phyloP scores from a whole-genome alignment of 2,888 invertebrate genomes.

The Torymus aiolomorphi region DNA sequence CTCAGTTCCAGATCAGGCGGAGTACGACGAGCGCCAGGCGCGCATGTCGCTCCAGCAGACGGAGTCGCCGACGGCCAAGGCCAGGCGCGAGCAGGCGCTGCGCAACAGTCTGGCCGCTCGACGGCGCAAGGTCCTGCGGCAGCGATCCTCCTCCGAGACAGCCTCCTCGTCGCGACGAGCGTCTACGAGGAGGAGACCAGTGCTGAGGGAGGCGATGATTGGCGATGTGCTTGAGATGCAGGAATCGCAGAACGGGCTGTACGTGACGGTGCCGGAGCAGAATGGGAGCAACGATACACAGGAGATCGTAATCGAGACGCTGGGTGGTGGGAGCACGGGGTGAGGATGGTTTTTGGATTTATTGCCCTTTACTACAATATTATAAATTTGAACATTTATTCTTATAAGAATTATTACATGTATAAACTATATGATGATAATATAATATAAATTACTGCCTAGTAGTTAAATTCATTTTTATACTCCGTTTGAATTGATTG shows the following conservation, averaged over 20 bases:
- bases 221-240: conserved; percentile 67
- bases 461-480: too few relatives aligned
- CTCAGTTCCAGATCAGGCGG: conserved; percentile 39
- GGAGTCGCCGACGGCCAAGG: conserved; percentile 67
- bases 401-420: too few relatives aligned
- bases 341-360: conserved; percentile 9
- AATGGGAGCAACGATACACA: conserved; percentile 51
- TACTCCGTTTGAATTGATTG: too few relatives aligned
- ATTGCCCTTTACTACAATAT: too few relatives aligned
- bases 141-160: conserved; percentile 14
- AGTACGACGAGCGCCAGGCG: conserved; percentile 65
- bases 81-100: conserved; percentile 69
- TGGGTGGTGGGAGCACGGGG: conserved; percentile 23
- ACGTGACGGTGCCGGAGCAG: conserved; percentile 62
- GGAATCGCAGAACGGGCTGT: conserved; percentile 68
- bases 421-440: too few relatives aligned
- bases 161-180: not conserved
- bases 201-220: conserved; percentile 9
- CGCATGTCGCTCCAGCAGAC: conserved; percentile 64
- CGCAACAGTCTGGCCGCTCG: conserved; percentile 79
- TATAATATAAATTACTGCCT: too few relatives aligned
- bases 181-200: not conserved
- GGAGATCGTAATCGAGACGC: conserved; percentile 54
- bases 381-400: too few relatives aligned
- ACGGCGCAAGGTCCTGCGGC: conserved; percentile 78